Conservation (phyloP, 2,113 vertebrate genomes). For the Mus musculus region DNA sequence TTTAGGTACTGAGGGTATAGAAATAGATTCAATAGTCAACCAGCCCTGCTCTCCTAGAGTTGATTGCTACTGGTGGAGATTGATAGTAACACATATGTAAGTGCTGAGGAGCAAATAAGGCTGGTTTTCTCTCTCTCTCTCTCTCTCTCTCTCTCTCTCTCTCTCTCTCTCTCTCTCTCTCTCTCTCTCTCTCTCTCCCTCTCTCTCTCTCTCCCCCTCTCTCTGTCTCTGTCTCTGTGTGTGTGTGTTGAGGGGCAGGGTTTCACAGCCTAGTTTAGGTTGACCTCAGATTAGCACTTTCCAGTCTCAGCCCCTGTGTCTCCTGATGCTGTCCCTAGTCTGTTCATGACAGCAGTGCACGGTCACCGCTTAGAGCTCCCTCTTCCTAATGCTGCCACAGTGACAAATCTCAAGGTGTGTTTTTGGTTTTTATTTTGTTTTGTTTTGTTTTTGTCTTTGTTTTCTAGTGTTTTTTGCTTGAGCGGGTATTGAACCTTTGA, state of each 20-base stretch:
- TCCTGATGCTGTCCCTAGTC: not conserved
- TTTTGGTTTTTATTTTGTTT: not conserved
- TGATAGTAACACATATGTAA: slow-evolving; percentile 19
- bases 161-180: too few relatives aligned
- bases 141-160: too few relatives aligned
- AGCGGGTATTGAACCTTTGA: too few relatives aligned
- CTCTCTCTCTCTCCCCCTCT: too few relatives aligned
- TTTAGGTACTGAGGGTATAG: not conserved
- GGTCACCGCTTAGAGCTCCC: not conserved
- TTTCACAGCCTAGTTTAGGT: not conserved
- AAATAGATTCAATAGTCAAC: slow-evolving; percentile 18
- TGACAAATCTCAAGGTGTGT: not conserved
- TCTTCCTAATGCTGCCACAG: not conserved
- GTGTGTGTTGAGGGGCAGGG: not conserved
- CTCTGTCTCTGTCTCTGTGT: not conserved
- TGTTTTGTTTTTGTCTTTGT: not conserved
- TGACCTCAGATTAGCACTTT: too few relatives aligned
- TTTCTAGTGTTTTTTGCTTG: not conserved
- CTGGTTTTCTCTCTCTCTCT: too few relatives aligned
- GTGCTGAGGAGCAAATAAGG: not conserved
- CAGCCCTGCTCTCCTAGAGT: not conserved
- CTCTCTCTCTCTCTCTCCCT: too few relatives aligned
- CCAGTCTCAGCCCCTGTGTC: too few relatives aligned
- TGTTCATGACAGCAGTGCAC: not conserved
- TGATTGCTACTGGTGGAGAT: not conserved